Evolutionary conservation across 1,140 invertebrate genomes (phyloP).

Genomic region (Anoplolepis gracilipes): DNA sequence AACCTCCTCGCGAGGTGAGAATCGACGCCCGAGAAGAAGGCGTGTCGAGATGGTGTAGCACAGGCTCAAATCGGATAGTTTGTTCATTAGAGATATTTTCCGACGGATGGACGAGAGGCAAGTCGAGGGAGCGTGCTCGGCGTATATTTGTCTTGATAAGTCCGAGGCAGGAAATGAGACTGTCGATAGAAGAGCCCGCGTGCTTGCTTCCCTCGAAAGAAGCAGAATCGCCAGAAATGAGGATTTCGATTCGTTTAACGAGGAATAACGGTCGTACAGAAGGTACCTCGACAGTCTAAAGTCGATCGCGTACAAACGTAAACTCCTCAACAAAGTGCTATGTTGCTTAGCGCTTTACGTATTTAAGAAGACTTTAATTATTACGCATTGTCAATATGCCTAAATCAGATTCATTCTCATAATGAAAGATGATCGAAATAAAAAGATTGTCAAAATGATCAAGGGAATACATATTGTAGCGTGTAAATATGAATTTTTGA

Average conservation of each 20-base stretch:
- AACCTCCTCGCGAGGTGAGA: conserved; percentile 31
- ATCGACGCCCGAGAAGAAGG: neutral
- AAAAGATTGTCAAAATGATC: neutral
- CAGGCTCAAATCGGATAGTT: conserved; percentile 78
- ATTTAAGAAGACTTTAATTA: neutral
- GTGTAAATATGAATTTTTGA: neutral
- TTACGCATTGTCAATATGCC: neutral
- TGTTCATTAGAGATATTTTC: conserved; percentile 78
- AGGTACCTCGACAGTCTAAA: conserved; percentile 12
- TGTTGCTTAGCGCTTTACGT: neutral
- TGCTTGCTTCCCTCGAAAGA: neutral
- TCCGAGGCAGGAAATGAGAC: conserved; percentile 72
- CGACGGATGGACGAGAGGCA: conserved; percentile 49
- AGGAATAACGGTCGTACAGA: conserved; percentile 61
- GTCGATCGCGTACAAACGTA: neutral
- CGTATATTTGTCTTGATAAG: conserved; percentile 77
- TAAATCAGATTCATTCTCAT: neutral
- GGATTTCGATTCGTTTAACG: conserved; percentile 72
- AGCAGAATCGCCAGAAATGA: conserved; percentile 57
- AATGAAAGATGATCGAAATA: neutral
- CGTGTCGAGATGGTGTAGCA: conserved; percentile 34
- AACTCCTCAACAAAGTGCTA: neutral
- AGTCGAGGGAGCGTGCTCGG: conserved; percentile 52
- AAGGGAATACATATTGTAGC: neutral
- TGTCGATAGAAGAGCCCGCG: conserved; percentile 69